A percentile compares a stretch with the other conserved stretches of the same genome.
These are phyloP conservation scores for Gastrophysa polygoni DNA, from an alignment of 2,888 invertebrate species.

Conservation along the genomic window DNA sequence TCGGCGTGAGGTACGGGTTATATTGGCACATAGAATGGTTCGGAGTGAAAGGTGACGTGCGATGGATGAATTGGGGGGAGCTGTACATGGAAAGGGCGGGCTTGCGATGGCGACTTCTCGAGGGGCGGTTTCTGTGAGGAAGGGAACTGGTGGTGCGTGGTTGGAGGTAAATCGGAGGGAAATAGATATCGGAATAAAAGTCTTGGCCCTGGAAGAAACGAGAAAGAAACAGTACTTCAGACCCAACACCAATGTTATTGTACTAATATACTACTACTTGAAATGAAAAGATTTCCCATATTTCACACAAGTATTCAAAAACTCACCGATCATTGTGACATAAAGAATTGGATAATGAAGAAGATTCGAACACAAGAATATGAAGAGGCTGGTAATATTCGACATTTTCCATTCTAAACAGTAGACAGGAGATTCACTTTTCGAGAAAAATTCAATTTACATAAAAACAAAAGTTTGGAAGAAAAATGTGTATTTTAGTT, in stretches of 20 bases:
- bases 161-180: slow-evolving; percentile 57
- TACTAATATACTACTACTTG: too few species aligned
- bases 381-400: too few species aligned
- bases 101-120: slow-evolving; percentile 45
- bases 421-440: too few species aligned
- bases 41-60: slow-evolving; percentile 34
- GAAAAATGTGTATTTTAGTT: too few species aligned
- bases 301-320: too few species aligned
- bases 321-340: too few species aligned
- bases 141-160: slow-evolving; percentile 50
- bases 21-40: slow-evolving; percentile 49
- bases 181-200: slow-evolving; percentile 78
- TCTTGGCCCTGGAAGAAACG: slow-evolving; percentile 65
- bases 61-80: slow-evolving; percentile 51
- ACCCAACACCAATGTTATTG: slow-evolving; percentile 30
- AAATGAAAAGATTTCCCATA: too few species aligned
- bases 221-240: slow-evolving; percentile 53
- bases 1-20: slow-evolving; percentile 37
- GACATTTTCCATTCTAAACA: too few species aligned
- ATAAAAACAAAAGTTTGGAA: too few species aligned
- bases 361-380: too few species aligned
- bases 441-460: too few species aligned
- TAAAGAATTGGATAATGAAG: too few species aligned
- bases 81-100: slow-evolving; percentile 56
- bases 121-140: slow-evolving; percentile 53